Base-by-base conservation (phyloP, 1,140 invertebrate genomes). In the Nomia melanderi region DNA sequence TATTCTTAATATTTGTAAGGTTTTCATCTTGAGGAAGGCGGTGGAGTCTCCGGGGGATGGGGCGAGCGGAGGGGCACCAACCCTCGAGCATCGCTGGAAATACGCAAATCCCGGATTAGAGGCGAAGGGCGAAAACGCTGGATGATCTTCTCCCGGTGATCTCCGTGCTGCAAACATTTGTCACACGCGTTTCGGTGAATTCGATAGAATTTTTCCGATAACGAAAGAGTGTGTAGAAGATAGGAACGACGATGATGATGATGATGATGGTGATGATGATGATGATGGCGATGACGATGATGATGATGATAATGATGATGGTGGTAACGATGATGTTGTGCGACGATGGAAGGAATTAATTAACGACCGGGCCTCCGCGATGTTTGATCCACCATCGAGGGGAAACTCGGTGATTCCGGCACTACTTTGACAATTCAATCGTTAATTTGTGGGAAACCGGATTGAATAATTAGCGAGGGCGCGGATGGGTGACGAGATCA, bases 1-100 rank as follows among this genome's bases (percentile, higher is more conserved):
- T 89, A 88, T 87, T 87, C 87, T 88, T 89, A 87, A 89, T 90
- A 90, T 90, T 90, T 90, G 83, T 87, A 89, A 86, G 87, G 86
- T 88, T 89, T 90, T 90, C 86, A 83, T 88, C 86, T 84, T 56
- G 66, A 50, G 20, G 6, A 36, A 36, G 50, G 57, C 50, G 14
- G 29, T 47, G 66, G 70, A 50, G 66, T 70, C 27, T 53, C 20
- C 25, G 39, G 76, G 27, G 14, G 54, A 57, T 12, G 39, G 60
- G 50, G 25, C 23, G 39, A 39, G 33, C 36, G 20, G 41, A 3
- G 62, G 59, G 27, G 31, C 50, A 33, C 23, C 36, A 17, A 74
- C 83, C 82, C 78, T 82, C 74, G 44, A 74, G 73, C 79, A 41
- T 79, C 53, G 56, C 31, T 69, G 66, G 39, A 84, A 81, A 84